These are phyloP conservation scores for Drosophila repletoides DNA, from an alignment of 1,140 invertebrate species.

Conservation along the genomic window DNA sequence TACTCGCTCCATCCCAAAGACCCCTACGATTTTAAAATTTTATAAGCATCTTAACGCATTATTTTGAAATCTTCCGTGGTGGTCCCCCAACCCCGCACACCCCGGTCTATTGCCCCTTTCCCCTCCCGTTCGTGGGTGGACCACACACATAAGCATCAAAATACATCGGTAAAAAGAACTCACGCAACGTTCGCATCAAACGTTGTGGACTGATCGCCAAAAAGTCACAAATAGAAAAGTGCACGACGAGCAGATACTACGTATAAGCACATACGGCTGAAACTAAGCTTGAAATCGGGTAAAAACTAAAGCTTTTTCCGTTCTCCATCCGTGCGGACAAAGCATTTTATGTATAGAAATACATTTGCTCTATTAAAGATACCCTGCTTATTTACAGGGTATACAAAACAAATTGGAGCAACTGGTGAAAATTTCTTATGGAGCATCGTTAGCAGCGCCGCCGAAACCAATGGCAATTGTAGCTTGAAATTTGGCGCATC, in stretches of 20 bases:
- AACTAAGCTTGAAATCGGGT: too few relatives aligned
- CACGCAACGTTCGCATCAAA: not conserved
- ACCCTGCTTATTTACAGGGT: not conserved
- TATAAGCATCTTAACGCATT: slow-evolving; percentile 29
- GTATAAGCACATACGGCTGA: too few relatives aligned
- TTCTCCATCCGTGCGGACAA: too few relatives aligned
- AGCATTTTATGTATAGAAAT: not conserved
- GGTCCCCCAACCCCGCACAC: slow-evolving; percentile 21
- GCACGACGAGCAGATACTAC: too few relatives aligned
- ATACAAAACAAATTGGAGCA: slow-evolving; percentile 17
- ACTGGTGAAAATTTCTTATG: not conserved
- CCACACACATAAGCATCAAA: slow-evolving; percentile 12
- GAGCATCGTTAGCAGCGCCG: slow-evolving; percentile 1
- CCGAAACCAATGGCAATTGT: not conserved
- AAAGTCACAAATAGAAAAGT: not conserved
- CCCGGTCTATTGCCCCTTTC: not conserved
- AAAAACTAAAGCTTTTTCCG: too few relatives aligned
- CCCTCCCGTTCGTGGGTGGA: slow-evolving; percentile 40
- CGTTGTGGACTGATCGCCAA: too few relatives aligned
- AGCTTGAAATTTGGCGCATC: slow-evolving; percentile 13
- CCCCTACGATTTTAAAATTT: not conserved
- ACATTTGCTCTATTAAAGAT: not conserved
- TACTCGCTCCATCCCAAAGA: slow-evolving; percentile 1
- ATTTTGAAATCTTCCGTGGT: slow-evolving; percentile 23
- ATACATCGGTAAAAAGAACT: not conserved